A percentile compares a stretch with the other conserved stretches of the same genome.
phyloP scores from a whole-genome alignment of 2,888 invertebrate species.

The Leucozona laternaria region DNA sequence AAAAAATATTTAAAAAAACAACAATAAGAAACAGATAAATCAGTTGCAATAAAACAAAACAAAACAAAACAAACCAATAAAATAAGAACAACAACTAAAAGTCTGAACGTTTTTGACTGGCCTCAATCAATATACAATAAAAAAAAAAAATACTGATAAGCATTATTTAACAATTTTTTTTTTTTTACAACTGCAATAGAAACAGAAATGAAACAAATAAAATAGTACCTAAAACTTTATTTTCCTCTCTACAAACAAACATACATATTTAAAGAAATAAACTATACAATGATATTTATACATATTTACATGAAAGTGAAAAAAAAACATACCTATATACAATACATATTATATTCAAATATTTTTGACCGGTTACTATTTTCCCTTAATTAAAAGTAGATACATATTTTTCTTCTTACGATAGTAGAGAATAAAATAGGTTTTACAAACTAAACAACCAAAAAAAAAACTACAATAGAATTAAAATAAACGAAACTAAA shows the following conservation, averaged over 20 bases:
- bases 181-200: slow-evolving; percentile 58
- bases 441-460: slow-evolving; percentile 8
- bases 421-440: slow-evolving; percentile 55
- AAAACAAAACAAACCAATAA: slow-evolving; percentile 71
- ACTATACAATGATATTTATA: slow-evolving; percentile 73
- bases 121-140: slow-evolving; percentile 60
- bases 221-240: slow-evolving; percentile 64
- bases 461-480: slow-evolving; percentile 47
- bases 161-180: slow-evolving; percentile 19
- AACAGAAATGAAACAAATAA: slow-evolving; percentile 46
- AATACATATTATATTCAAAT: slow-evolving; percentile 44
- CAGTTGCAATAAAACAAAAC: slow-evolving; percentile 76
- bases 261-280: slow-evolving; percentile 66
- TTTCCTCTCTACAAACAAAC: slow-evolving; percentile 39
- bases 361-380: slow-evolving; percentile 69
- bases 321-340: slow-evolving; percentile 40
- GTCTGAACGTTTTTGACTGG: slow-evolving; percentile 84
- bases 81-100: slow-evolving; percentile 60
- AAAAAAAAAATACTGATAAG: slow-evolving; percentile 39
- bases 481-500: not conserved
- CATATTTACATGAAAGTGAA: slow-evolving; percentile 65
- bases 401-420: slow-evolving; percentile 61
- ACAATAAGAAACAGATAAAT: slow-evolving; percentile 38
- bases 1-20: slow-evolving; percentile 53
- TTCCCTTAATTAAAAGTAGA: slow-evolving; percentile 36